These are phyloP conservation scores for Diarsia dahlii DNA, from an alignment of 2,888 invertebrate species.

Conservation along the genomic window DNA sequence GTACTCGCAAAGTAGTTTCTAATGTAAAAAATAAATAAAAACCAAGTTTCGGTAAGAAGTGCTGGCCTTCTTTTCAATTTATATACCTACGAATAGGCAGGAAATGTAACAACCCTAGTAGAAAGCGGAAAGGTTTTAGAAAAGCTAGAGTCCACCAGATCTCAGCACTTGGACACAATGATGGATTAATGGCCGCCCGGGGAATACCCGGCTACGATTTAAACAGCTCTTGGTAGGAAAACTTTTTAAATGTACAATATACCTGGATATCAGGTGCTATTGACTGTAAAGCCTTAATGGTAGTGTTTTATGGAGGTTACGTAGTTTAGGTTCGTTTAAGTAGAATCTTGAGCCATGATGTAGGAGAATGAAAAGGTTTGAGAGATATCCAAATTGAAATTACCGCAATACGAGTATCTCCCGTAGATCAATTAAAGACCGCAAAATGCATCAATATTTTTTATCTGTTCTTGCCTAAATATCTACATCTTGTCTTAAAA, in stretches of 20 bases:
- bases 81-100: slow-evolving; percentile 4
- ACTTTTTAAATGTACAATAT: slow-evolving; percentile 71
- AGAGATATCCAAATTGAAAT: neutral
- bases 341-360: neutral
- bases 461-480: neutral
- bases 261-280: slow-evolving; percentile 44
- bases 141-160: slow-evolving; percentile 61
- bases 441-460: neutral
- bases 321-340: neutral
- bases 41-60: neutral
- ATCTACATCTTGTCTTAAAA: too few species aligned
- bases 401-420: neutral
- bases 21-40: neutral
- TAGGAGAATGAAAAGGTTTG: neutral
- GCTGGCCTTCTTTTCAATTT: neutral
- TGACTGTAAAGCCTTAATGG: slow-evolving; percentile 35
- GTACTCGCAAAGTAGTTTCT: neutral
- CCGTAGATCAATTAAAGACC: too few species aligned
- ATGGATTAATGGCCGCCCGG: slow-evolving; percentile 80
- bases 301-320: slow-evolving; percentile 22
- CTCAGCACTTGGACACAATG: slow-evolving; percentile 77
- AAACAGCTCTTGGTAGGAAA: slow-evolving; percentile 73
- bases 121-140: slow-evolving; percentile 55
- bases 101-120: slow-evolving; percentile 48
- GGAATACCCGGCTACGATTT: slow-evolving; percentile 73